Conservation (phyloP, 2,113 vertebrate genomes). For the Vimba vimba region DNA sequence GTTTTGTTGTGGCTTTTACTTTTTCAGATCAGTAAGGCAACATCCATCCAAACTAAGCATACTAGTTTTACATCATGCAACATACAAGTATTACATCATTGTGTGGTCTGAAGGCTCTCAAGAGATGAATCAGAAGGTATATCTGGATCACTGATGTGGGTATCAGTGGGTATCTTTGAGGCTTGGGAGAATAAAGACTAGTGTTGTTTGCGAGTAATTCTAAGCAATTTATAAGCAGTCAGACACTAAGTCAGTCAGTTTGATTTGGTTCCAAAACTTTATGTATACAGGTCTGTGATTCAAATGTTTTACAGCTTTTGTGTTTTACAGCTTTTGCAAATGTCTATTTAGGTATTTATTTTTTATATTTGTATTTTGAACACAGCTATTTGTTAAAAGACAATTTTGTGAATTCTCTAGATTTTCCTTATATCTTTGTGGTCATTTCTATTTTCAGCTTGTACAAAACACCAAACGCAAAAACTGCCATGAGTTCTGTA, state of each 20-base stretch:
- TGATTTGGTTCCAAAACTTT: neutral
- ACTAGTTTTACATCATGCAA: neutral
- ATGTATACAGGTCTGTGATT: neutral
- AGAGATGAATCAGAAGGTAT: neutral
- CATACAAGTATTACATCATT: neutral
- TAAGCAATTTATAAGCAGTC: neutral
- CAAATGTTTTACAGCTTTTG: neutral
- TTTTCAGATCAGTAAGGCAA: too few relatives aligned
- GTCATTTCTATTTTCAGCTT: neutral
- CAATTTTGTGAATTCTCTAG: neutral
- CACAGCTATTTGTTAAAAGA: neutral
- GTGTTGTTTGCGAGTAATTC: too few relatives aligned
- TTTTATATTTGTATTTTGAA: neutral
- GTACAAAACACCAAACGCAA: neutral
- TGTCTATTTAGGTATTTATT: neutral
- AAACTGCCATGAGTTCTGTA: constrained; percentile 4
- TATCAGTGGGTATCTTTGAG: neutral
- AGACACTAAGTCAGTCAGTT: neutral
- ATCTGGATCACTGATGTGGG: neutral
- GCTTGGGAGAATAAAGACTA: neutral
- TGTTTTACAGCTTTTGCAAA: neutral
- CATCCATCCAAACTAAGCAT: neutral
- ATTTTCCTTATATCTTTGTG: neutral
- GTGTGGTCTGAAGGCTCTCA: neutral
- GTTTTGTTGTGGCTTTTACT: too few relatives aligned